These are phyloP conservation scores for Picathartes gymnocephalus DNA, from an alignment of 2,113 vertebrate species.

Conservation along the genomic window DNA sequence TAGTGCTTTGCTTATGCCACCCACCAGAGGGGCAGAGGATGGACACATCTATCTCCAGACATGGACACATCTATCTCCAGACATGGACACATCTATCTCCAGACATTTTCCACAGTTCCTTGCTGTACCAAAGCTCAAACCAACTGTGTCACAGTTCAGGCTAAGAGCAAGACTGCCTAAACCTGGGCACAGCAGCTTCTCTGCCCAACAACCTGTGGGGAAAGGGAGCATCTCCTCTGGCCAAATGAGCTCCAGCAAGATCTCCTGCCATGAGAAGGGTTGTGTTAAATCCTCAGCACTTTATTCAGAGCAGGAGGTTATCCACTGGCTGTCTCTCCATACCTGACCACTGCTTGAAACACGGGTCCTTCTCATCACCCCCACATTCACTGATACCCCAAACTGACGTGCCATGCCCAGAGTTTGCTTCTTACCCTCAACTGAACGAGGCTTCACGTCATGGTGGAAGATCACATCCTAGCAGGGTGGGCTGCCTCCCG, in stretches of 20 bases:
- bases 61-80: background rate
- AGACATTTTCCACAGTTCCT: background rate
- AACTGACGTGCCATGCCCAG: background rate
- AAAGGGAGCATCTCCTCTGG: background rate
- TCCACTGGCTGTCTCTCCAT: background rate
- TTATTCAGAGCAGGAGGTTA: background rate
- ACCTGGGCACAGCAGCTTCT: background rate
- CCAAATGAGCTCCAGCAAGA: fast-evolving
- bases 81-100: background rate
- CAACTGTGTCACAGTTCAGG: background rate
- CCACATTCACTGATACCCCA: background rate
- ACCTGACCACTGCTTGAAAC: background rate
- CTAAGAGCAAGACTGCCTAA: background rate
- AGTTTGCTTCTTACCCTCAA: background rate
- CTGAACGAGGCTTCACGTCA: fast-evolving
- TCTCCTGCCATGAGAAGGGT: background rate
- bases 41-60: background rate
- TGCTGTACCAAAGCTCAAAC: background rate
- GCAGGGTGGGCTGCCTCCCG: background rate
- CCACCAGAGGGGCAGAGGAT: background rate
- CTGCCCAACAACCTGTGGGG: background rate
- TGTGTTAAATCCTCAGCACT: background rate
- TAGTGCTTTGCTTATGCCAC: background rate
- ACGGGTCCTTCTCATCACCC: background rate
- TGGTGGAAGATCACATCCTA: background rate